phyloP scores from a whole-genome alignment of 2,888 invertebrate genomes.

The Timandra comae region DNA sequence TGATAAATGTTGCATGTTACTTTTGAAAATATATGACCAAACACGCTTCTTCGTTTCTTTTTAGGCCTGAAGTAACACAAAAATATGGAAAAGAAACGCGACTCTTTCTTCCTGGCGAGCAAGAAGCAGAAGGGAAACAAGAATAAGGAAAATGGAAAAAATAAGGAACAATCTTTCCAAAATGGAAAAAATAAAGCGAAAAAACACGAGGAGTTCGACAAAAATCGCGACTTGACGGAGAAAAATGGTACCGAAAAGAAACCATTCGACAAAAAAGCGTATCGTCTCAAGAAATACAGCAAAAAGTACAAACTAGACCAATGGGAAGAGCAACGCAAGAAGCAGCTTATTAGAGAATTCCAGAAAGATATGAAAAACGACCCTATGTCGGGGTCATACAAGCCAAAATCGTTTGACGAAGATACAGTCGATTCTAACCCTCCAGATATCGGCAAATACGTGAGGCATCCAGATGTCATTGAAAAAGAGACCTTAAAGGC shows the following conservation, averaged over 20 bases:
- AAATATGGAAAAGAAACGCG: constrained; percentile 55
- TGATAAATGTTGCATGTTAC: constrained; percentile 13
- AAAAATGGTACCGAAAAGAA: constrained; percentile 56
- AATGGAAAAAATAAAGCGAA: constrained; percentile 20
- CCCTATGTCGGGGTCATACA: constrained; percentile 53
- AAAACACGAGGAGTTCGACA: constrained; percentile 45
- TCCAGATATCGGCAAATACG: constrained; percentile 47
- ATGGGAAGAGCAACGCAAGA: constrained; percentile 81
- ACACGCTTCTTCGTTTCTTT: constrained; percentile 73
- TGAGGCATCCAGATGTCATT: constrained; percentile 60
- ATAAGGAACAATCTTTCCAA: constrained; percentile 16
- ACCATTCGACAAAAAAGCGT: constrained; percentile 81
- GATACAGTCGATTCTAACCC: constrained; percentile 43
- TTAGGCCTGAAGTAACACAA: constrained; percentile 49
- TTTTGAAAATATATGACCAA: constrained; percentile 42
- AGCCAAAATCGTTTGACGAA: constrained; percentile 71
- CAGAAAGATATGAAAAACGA: constrained; percentile 75
- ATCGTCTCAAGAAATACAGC: constrained; percentile 81
- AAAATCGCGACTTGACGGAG: constrained; percentile 31
- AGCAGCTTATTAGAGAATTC: constrained; percentile 72
- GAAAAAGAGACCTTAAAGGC: constrained; percentile 32
- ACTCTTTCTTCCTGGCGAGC: constrained; percentile 49
- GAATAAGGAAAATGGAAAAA: constrained; percentile 9
- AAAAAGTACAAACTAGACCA: constrained; percentile 82
- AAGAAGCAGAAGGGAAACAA: constrained; percentile 32